phyloP scores from a whole-genome alignment of 2,797 vertebrate genomes.

The Pristis pectinata region DNA sequence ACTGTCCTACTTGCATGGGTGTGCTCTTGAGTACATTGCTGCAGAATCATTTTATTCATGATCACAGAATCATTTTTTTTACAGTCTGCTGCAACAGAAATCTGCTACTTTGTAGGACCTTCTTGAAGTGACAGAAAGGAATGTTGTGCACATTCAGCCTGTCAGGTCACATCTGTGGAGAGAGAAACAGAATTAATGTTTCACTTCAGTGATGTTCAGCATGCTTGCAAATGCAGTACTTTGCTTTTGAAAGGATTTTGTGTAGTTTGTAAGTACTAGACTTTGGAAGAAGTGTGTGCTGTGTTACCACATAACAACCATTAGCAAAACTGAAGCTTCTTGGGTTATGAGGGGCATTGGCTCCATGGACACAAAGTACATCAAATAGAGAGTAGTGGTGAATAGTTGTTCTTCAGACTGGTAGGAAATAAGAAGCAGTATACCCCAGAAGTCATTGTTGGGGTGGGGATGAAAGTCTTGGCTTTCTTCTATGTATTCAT shows the following conservation, averaged over 20 bases:
- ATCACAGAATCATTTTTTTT: not conserved
- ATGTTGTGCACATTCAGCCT: not conserved
- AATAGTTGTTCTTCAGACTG: not conserved
- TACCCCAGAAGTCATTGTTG: not conserved
- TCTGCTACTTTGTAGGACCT: not conserved
- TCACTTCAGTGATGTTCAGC: too few relatives aligned
- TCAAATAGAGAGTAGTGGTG: not conserved
- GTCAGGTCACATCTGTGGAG: too few relatives aligned
- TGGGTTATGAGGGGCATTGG: not conserved
- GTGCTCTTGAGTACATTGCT: not conserved
- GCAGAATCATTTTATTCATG: not conserved
- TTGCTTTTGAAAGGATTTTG: too few relatives aligned
- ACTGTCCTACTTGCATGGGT: not conserved
- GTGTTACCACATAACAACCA: not conserved
- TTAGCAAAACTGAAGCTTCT: not conserved
- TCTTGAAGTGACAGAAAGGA: not conserved
- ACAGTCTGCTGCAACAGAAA: not conserved
- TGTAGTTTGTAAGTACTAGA: not conserved
- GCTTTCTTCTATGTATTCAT: not conserved
- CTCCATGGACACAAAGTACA: not conserved
- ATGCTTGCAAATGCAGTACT: too few relatives aligned
- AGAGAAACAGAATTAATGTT: too few relatives aligned
- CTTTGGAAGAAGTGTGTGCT: not conserved
- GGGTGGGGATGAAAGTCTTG: not conserved
- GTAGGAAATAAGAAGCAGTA: not conserved